These are phyloP conservation scores for Antechinus stuartii DNA, from an alignment of 2,113 vertebrate genomes.

Conservation along the genomic window DNA sequence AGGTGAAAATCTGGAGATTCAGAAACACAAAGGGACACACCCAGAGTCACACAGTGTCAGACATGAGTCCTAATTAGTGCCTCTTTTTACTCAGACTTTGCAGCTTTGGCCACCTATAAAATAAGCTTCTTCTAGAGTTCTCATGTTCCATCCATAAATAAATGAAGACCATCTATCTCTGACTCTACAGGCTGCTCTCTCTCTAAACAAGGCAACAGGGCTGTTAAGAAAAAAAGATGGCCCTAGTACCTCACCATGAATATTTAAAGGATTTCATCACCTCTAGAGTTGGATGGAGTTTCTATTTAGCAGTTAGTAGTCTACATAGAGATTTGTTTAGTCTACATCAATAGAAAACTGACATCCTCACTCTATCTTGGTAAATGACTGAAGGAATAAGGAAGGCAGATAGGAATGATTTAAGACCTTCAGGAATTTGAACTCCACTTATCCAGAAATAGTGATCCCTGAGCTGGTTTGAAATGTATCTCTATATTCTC, in stretches of 20 bases:
- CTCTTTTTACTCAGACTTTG: neutral
- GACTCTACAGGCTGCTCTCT: constrained; percentile 43
- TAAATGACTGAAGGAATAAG: neutral
- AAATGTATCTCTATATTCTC: constrained; percentile 2
- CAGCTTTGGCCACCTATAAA: neutral
- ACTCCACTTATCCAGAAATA: neutral
- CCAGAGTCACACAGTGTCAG: neutral
- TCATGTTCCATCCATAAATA: constrained; percentile 53
- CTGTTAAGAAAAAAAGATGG: neutral
- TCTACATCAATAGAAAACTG: neutral
- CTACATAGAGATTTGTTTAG: neutral
- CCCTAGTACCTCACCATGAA: constrained; percentile 14
- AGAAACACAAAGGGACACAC: neutral
- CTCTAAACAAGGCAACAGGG: neutral
- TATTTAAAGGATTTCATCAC: constrained; percentile 42
- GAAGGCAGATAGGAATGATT: neutral
- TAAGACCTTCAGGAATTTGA: neutral
- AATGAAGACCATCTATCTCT: constrained; percentile 48
- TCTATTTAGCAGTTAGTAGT: neutral
- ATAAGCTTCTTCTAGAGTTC: neutral
- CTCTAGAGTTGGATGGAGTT: neutral
- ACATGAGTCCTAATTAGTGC: neutral
- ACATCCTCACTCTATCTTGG: neutral
- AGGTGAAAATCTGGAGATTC: neutral
- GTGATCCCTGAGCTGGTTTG: neutral